phyloP scores from a whole-genome alignment of 1,140 invertebrate species.

The Penaeus indicus region DNA sequence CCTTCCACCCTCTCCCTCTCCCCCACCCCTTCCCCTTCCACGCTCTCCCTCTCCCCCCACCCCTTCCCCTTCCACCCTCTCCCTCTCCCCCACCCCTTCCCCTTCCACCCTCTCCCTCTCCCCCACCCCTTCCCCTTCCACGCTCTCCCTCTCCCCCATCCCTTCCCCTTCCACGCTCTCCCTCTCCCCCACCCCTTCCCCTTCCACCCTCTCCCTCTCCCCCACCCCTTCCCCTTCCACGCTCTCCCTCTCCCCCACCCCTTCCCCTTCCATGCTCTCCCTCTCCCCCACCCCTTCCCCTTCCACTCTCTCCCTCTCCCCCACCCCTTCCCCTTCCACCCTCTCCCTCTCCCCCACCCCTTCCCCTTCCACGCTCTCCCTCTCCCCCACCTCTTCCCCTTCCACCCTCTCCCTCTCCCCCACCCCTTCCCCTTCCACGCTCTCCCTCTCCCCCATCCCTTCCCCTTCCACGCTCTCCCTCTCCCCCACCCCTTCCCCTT shows the following conservation, averaged over 20 bases:
- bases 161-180: background rate
- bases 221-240: no score
- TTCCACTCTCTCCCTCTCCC: background rate
- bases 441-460: background rate
- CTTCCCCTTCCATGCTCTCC: background rate
- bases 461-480: no score
- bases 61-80: background rate
- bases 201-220: background rate
- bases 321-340: no score
- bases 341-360: background rate
- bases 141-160: background rate
- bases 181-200: background rate
- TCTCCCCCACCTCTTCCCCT: background rate
- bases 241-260: no score
- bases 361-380: background rate
- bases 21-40: background rate
- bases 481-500: background rate
- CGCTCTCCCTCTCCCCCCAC: background rate
- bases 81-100: background rate
- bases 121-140: background rate
- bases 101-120: no score
- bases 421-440: background rate
- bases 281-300: background rate
- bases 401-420: background rate
- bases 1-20: no score